Conservation (phyloP, 2,888 invertebrate genomes). For the Ypsolopha scabrella region DNA sequence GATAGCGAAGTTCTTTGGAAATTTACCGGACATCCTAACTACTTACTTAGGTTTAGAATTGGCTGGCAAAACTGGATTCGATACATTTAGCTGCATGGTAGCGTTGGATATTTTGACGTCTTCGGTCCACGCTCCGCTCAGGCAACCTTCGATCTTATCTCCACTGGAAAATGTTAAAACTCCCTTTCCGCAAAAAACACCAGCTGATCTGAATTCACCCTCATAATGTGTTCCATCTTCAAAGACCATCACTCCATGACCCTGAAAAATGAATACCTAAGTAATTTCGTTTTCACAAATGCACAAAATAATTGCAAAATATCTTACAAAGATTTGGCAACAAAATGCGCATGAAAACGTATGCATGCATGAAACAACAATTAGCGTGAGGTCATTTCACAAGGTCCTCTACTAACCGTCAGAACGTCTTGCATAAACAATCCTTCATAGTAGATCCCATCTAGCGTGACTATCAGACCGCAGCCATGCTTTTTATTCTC, state of each 20-base stretch:
- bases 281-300: neutral
- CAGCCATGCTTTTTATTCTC: constrained; percentile 87
- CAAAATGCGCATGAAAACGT: neutral
- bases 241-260: constrained; percentile 89
- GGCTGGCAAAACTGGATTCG: constrained; percentile 65
- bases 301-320: neutral
- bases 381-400: neutral
- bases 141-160: constrained; percentile 78
- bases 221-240: constrained; percentile 92
- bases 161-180: constrained; percentile 83
- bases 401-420: constrained; percentile 62
- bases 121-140: constrained; percentile 82
- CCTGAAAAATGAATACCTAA: constrained; percentile 65
- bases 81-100: constrained; percentile 74
- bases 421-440: constrained; percentile 84
- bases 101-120: constrained; percentile 83
- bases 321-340: neutral
- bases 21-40: neutral
- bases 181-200: constrained; percentile 86
- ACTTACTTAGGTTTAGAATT: constrained; percentile 72
- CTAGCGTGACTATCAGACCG: constrained; percentile 88
- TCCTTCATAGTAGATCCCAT: constrained; percentile 93
- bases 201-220: constrained; percentile 86
- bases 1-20: too few species aligned
- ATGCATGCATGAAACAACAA: neutral